Evolutionary conservation across 2,797 vertebrate species (phyloP).

Genomic region (Phataginus tetradactyla): DNA sequence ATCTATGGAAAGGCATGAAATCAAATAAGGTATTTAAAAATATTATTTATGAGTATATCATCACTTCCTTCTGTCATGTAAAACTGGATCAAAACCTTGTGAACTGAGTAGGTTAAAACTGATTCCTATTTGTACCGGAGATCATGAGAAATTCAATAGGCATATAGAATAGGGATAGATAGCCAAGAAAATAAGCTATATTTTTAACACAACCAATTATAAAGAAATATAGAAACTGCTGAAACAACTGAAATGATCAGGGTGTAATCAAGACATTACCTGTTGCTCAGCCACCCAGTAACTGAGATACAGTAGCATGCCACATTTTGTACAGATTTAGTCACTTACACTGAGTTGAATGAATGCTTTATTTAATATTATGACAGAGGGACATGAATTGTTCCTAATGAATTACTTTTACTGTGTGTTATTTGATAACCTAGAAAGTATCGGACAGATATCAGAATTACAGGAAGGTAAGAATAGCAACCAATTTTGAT

Average conservation of each 20-base stretch:
- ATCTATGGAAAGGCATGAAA: conserved; percentile 17
- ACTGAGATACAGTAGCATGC: background rate
- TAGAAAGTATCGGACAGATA: background rate
- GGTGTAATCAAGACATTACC: background rate
- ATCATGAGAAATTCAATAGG: background rate
- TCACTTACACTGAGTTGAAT: background rate
- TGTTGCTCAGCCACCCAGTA: background rate
- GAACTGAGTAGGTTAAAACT: background rate
- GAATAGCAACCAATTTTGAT: background rate
- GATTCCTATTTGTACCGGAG: background rate
- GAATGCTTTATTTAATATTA: background rate
- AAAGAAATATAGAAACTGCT: background rate
- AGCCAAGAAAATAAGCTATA: background rate
- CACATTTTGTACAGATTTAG: background rate
- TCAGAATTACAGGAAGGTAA: background rate
- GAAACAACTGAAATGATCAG: conserved; percentile 8
- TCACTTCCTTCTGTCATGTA: conserved; percentile 12
- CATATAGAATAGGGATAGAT: background rate
- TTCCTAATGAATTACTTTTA: background rate
- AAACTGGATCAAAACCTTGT: background rate
- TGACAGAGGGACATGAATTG: background rate
- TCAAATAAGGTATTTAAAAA: conserved; percentile 9
- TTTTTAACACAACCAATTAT: background rate
- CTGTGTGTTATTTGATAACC: background rate
- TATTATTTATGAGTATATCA: background rate